These are phyloP conservation scores for Hirundo rustica DNA, from an alignment of 2,797 vertebrate genomes.

Conservation along the genomic window DNA sequence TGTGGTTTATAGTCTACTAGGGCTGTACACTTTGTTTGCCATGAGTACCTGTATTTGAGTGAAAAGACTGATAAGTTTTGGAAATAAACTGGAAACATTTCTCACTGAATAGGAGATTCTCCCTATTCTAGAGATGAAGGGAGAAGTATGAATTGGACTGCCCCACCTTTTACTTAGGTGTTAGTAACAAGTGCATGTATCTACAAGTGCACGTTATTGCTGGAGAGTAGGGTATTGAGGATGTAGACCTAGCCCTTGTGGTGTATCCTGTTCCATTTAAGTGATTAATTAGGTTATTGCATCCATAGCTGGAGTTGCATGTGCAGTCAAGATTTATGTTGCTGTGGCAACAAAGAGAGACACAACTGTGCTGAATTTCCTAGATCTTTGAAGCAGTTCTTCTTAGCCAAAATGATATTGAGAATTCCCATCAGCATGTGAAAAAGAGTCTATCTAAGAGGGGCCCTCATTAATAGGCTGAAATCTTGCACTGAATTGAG, in stretches of 20 bases:
- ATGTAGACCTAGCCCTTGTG: neutral
- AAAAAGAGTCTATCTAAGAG: neutral
- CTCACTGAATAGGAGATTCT: neutral
- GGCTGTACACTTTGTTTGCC: neutral
- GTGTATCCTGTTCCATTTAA: neutral
- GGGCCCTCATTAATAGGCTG: neutral
- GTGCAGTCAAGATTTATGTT: neutral
- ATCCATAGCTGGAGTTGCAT: neutral
- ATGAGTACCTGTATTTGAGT: neutral
- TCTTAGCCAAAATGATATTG: neutral
- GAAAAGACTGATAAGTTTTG: neutral
- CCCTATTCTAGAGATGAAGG: neutral
- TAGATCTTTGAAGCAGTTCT: neutral
- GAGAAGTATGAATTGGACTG: neutral
- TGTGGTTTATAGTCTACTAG: neutral
- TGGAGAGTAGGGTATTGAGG: neutral
- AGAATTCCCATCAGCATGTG: neutral
- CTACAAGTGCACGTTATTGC: neutral
- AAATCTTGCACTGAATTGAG: neutral
- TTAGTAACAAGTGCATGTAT: neutral
- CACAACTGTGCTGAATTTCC: conserved; percentile 32
- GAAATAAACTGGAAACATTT: neutral
- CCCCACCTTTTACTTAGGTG: neutral
- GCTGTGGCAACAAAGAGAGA: neutral
- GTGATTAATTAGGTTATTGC: neutral